Evolutionary conservation across 2,113 vertebrate species (phyloP), one percentile per base, ranked within the genome.

Genomic region (Andinoacara biseriatus): DNA sequence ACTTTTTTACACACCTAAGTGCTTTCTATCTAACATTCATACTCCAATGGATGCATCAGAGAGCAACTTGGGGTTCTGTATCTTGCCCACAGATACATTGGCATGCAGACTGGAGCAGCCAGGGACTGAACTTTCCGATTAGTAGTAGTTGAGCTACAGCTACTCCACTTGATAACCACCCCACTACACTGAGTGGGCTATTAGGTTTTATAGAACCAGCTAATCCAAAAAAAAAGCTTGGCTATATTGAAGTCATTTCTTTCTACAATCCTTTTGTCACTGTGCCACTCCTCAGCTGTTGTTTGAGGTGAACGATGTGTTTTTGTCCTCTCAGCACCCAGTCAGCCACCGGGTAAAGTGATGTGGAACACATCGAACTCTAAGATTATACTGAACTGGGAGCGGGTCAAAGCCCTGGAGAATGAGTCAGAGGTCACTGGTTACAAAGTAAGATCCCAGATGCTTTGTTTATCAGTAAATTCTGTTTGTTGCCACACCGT

Each of bases 391-490:
- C 88, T 99, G 85, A 98, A 98, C 94, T 99, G 98, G 98, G 98
- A 99, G 94, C 97, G 97, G 88, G 98, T 99, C 91, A 99, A 97
- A 89, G 97, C 98, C 1, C 93, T 97, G 94, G 98, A 98, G 92
- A 98, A 99, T 15, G 98, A 99, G 94, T 99, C 98, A 0, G 98
- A 99, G 95, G 98, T 99, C 90, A 98, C 96, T 62, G 98, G 98
- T 83, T 99, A 99, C 94, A 99, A 99, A 95, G 98, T 99, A 95
- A 95, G 96, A 29, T 10, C 13, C 38, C 22, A 13, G 31, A 26
- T 0, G 0, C 15, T 52, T 22, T 10, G 15, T 62, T 83, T 26
- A 86, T 83, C 74, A 69, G 38, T 81, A 77, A 75, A 62, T 83
- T 81, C 20, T 76, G 43, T 63, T 58, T 80, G 61, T 38, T 49